Evolutionary conservation across 1,140 invertebrate species (phyloP), one percentile per base, ranked within the genome.

Genomic region (Pristionchus pacificus): DNA sequence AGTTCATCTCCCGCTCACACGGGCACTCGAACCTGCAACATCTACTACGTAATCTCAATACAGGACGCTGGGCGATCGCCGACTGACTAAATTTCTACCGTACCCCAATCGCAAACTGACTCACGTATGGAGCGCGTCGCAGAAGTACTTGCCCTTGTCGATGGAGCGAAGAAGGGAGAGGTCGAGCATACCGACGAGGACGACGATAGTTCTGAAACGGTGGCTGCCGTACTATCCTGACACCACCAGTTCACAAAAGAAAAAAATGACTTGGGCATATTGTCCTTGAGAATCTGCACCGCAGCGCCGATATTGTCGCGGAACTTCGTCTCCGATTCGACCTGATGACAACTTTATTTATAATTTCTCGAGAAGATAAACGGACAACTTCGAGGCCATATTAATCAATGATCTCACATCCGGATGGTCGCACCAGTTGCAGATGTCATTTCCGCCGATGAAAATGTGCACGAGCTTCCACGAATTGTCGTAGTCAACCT

Each of bases 381-480:
- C n/a, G n/a, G n/a, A n/a, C n/a, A n/a, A n/a, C n/a, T n/a, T n/a
- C n/a, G n/a, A n/a, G n/a, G n/a, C n/a, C n/a, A n/a, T n/a, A n/a
- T n/a, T n/a, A n/a, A n/a, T n/a, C n/a, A n/a, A n/a, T n/a, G n/a
- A n/a, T n/a, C n/a, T n/a, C n/a, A n/a, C n/a, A n/a, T n/a, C n/a
- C n/a, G n/a, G n/a, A n/a, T n/a, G n/a, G n/a, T n/a, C n/a, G 74
- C 91, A 90, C 0, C 88, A 90, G 0, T 89, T 90, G 80, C 91
- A 93, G 15, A 92, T 87, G 82, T 93, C 91, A 81, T 93, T 93
- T 33, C 90, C 91, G 13, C 91, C 91, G 68, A 92, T 90, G 78
- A 92, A 89, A n/a, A n/a, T n/a, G n/a, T n/a, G n/a, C n/a, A n/a
- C n/a, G n/a, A n/a, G n/a, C n/a, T n/a, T n/a, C n/a, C n/a, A 93